These are phyloP conservation scores for Zootermopsis nevadensis DNA, from an alignment of 2,888 invertebrate species.

Conservation along the genomic window DNA sequence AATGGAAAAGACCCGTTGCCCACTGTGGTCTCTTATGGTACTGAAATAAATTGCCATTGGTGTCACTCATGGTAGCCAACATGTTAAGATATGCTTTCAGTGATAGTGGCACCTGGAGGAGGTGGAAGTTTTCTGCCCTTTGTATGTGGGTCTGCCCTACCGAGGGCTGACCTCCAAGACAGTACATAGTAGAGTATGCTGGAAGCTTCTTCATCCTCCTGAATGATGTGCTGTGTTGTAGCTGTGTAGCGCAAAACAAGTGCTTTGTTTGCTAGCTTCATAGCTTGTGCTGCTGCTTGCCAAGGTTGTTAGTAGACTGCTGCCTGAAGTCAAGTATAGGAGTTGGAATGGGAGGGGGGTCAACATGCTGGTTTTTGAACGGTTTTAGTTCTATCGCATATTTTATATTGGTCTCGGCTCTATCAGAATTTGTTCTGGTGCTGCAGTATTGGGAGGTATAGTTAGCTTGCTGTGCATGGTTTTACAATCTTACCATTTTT, in stretches of 20 bases:
- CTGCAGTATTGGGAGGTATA: neutral
- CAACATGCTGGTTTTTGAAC: neutral
- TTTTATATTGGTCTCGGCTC: neutral
- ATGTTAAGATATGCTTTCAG: conserved; percentile 19
- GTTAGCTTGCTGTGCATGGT: neutral
- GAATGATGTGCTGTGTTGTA: neutral
- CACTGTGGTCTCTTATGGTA: too few species aligned
- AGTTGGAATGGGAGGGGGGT: neutral
- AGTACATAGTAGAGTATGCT: too few species aligned
- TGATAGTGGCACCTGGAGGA: conserved; percentile 5
- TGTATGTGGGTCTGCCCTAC: neutral
- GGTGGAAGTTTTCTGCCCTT: neutral
- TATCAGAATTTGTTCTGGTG: too few species aligned
- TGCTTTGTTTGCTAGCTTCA: neutral
- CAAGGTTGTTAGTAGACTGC: neutral
- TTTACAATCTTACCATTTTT: neutral
- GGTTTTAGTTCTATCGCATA: neutral
- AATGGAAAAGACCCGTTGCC: too few species aligned
- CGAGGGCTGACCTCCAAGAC: too few species aligned
- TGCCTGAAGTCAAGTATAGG: neutral
- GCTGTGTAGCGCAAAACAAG: neutral
- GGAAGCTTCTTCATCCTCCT: neutral
- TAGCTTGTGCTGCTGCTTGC: conserved; percentile 21
- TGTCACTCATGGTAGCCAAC: too few species aligned
- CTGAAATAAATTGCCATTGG: too few species aligned